A percentile compares a stretch with the other conserved stretches of the same genome.
Evolutionary conservation across 2,797 vertebrate species (phyloP).

Genomic region (Acanthurus lineatus): DNA sequence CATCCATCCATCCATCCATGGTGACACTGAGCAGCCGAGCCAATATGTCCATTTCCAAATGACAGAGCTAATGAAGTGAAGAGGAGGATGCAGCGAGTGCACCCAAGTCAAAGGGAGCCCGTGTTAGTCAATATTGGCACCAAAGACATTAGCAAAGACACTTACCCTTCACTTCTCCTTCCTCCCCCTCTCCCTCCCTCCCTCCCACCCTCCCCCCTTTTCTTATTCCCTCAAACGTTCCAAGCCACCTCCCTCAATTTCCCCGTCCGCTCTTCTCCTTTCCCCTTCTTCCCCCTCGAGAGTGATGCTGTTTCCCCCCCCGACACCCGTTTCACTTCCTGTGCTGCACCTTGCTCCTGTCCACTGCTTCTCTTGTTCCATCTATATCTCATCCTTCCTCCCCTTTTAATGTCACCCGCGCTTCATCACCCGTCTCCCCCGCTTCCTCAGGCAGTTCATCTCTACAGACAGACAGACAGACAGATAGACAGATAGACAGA

Average conservation of each 20-base stretch:
- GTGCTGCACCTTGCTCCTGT: constrained; percentile 17
- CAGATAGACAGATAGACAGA: constrained; percentile 34
- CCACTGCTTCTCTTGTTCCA: constrained; percentile 22
- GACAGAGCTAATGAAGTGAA: constrained; percentile 62
- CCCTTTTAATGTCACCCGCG: constrained; percentile 32
- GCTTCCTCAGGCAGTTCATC: constrained; percentile 4
- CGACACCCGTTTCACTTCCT: constrained; percentile 7
- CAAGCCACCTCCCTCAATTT: constrained; percentile 65
- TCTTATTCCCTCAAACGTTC: constrained; percentile 50
- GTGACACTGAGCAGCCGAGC: constrained; percentile 52
- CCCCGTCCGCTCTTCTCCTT: constrained; percentile 9
- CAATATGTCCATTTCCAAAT: constrained; percentile 53
- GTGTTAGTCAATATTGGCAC: constrained; percentile 54
- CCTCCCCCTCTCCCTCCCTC: constrained; percentile 8
- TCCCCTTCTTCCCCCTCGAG: constrained; percentile 16
- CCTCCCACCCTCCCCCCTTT: not conserved
- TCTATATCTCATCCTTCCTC: not conserved
- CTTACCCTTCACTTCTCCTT: constrained; percentile 68
- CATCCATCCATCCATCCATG: constrained; percentile 15
- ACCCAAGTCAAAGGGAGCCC: constrained; percentile 48
- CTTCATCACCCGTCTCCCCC: constrained; percentile 12
- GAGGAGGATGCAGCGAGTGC: constrained; percentile 35
- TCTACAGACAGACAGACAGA: constrained; percentile 19
- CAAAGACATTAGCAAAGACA: constrained; percentile 61
- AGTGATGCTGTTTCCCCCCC: constrained; percentile 2